A percentile compares a stretch with the other conserved stretches of the same genome.
These are phyloP conservation scores for Patella pellucida DNA, from an alignment of 2,888 invertebrate genomes.

Conservation along the genomic window DNA sequence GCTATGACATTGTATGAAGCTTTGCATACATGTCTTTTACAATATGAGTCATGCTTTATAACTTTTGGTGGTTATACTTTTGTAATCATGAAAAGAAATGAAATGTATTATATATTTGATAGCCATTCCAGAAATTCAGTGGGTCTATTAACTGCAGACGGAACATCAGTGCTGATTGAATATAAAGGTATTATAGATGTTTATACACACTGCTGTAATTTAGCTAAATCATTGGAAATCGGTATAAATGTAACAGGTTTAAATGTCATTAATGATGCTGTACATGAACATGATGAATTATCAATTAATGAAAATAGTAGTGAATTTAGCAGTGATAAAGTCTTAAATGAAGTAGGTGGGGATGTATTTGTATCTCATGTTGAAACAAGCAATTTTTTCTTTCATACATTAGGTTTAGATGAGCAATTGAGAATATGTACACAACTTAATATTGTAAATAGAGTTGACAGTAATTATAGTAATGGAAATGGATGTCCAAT, in stretches of 20 bases:
- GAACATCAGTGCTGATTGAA: not conserved
- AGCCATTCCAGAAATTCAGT: not conserved
- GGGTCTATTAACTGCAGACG: not conserved
- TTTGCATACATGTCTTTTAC: not conserved
- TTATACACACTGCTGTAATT: not conserved
- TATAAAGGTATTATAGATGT: slow-evolving; percentile 2
- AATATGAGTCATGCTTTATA: slow-evolving; percentile 3
- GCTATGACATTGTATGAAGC: not conserved
- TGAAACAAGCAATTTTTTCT: too few relatives aligned
- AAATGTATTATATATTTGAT: not conserved
- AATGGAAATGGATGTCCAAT: too few relatives aligned
- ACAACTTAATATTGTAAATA: too few relatives aligned
- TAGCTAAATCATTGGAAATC: not conserved
- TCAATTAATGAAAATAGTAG: too few relatives aligned
- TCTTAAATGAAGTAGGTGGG: too few relatives aligned
- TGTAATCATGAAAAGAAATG: slow-evolving; percentile 3
- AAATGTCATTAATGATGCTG: not conserved
- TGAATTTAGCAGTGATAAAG: too few relatives aligned
- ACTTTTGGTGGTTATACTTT: slow-evolving; percentile 1
- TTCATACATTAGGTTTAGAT: too few relatives aligned
- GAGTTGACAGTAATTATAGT: too few relatives aligned
- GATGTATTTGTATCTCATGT: too few relatives aligned
- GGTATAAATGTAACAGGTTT: not conserved
- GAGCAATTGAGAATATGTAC: too few relatives aligned
- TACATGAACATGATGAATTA: not conserved